phyloP scores from a whole-genome alignment of 2,113 vertebrate genomes.

The Aphyosemion australe region DNA sequence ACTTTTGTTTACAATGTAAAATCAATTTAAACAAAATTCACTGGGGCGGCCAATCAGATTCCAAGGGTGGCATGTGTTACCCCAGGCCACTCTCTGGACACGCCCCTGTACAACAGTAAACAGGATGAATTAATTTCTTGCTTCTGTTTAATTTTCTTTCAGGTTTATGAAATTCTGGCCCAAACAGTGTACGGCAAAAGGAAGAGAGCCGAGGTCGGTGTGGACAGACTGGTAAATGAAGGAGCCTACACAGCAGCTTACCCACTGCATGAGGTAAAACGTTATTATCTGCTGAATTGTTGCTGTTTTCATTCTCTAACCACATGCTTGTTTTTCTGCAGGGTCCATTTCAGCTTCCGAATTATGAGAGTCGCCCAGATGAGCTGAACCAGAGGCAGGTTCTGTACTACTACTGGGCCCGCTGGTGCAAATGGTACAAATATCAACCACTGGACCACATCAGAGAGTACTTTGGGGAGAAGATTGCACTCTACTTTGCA shows the following conservation, averaged over 20 bases:
- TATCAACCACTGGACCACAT: conserved; percentile 82
- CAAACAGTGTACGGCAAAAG: conserved; percentile 76
- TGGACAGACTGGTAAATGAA: conserved; percentile 78
- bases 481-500: conserved; percentile 81
- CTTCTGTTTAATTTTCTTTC: conserved; percentile 6
- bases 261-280: conserved; percentile 78
- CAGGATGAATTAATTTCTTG: not conserved
- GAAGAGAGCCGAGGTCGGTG: conserved; percentile 79
- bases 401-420: conserved; percentile 81
- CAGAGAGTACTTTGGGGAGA: conserved; percentile 81
- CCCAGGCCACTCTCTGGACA: too few relatives aligned
- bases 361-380: conserved; percentile 60
- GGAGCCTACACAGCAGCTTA: conserved; percentile 78
- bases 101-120: too few relatives aligned
- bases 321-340: conserved; percentile 23
- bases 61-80: too few relatives aligned
- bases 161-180: conserved; percentile 84
- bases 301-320: not conserved
- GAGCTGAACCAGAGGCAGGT: conserved; percentile 80
- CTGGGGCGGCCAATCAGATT: too few relatives aligned
- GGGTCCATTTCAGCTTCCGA: conserved; percentile 76
- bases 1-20: too few relatives aligned
- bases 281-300: not conserved
- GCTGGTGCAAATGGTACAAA: conserved; percentile 82
- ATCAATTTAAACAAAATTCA: too few relatives aligned